Evolutionary conservation across 2,888 invertebrate species (phyloP), one percentile per base, ranked within the genome.

Genomic region (Chrysopilus asiliformis): DNA sequence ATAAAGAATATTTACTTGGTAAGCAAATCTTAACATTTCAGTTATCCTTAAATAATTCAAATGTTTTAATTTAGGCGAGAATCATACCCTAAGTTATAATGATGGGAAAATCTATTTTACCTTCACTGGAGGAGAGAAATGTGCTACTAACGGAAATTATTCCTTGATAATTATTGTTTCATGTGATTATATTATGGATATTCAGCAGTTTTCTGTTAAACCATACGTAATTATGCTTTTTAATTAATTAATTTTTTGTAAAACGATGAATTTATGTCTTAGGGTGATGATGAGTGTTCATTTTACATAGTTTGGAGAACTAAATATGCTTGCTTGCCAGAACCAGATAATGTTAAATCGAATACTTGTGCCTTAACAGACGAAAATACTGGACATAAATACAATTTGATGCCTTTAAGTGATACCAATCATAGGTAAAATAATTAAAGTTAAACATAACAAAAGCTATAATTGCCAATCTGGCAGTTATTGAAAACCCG

Each of bases 171-270:
- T 64, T 15, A 39, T 49, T 16, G 38, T 62, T 8, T 49, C 46
- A 17, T 63, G 63, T 42, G 63, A 63, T 43, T 64, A 63, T 42
- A 57, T 56, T 1, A 17, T 53, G 32, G 58, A 56, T 47, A 41
- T 35, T 30, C 41, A 44, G 32, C 56, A 53, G 19, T 39, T 58
- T 2, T 46, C 47, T 18, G 42, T 59, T n/a, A 52, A 49, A 15
- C 27, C 48, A 16, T 54, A 56, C 46, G 61, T 62, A 47, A 48
- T 31, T 29, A 33, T 38, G 4, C 1, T 17, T 4, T 32, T 16
- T 4, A 33, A 34, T 19, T 25, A 8, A 9, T 18, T 14, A 32
- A 17, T 30, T 15, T 10, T 34, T 39, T n/a, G n/a, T n/a, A n/a
- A n/a, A n/a, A n/a, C n/a, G n/a, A n/a, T n/a, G n/a, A n/a, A n/a